Base-by-base conservation (phyloP, 2,113 vertebrate genomes). In the Siphamia tubifer region DNA sequence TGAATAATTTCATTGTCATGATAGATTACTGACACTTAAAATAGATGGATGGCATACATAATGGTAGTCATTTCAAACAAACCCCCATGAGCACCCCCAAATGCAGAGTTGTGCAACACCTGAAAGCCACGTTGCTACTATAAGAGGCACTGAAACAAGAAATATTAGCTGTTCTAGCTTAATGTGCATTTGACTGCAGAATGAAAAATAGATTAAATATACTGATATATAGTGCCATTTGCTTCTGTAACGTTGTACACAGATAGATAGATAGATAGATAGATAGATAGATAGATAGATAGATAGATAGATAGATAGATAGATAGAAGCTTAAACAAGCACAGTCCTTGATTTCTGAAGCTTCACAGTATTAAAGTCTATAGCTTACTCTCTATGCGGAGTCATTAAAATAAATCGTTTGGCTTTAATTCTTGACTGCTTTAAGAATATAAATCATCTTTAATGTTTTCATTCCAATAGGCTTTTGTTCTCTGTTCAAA, bases 91-190 rank as follows among this genome's bases (percentile, higher is more conserved):
- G 5, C 25, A 4, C 15, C 5, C 5, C 1, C 39, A 51, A 15
- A 45, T 19, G 25, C 7, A 1, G 12, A 38, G 19, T 74, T 79
- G 65, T 56, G 64, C 74, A 77, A 64, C 64, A 76, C 61, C 71
- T 68, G 57, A 0, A 30, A 65, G 47, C 77, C 77, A 68, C 44
- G 60, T 69, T 82, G 79, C 55, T 54, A 3, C 10, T 21, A 8
- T 1, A 6, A 17, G n/a, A 25, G 28, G n/a, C n/a, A 13, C 7
- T 40, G 51, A 45, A 54, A 54, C 25, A 12, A 47, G n/a, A n/a
- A 4, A 36, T 36, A 58, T 11, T 40, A n/a, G 7, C 35, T 5
- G 24, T 1, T n/a, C n/a, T n/a, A n/a, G n/a, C n/a, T n/a, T n/a
- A n/a, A n/a, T n/a, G n/a, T n/a, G n/a, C n/a, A n/a, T n/a, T 17